These are phyloP conservation scores for Aurelia sp. DNA, from an alignment of 30 jellyfish, hydroid and myxozoan genomes.

Conservation along the genomic window DNA sequence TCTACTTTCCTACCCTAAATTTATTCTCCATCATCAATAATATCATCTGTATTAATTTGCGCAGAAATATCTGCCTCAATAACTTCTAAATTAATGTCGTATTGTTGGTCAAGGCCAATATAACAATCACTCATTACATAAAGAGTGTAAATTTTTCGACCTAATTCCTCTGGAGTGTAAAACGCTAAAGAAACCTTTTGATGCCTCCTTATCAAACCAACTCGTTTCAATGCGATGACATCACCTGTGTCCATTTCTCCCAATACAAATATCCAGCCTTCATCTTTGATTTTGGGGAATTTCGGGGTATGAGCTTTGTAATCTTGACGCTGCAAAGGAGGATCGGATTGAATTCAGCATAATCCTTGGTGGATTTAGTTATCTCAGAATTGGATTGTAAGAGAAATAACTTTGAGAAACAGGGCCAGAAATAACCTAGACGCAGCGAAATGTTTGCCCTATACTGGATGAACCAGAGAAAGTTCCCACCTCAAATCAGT, in stretches of 20 bases:
- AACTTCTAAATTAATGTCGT: constrained; percentile 81
- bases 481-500: too few relatives aligned
- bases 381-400: too few relatives aligned
- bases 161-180: constrained; percentile 72
- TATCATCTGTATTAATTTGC: constrained; percentile 58
- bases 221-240: constrained; percentile 88
- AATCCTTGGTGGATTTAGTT: too few relatives aligned
- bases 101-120: constrained; percentile 97
- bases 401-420: too few relatives aligned
- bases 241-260: constrained; percentile 89
- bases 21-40: constrained; percentile 19
- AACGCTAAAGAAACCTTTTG: constrained; percentile 81
- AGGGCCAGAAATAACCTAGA: neutral
- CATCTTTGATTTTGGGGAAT: constrained; percentile 90
- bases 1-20: neutral
- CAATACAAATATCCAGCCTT: constrained; percentile 91
- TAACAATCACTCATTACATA: constrained; percentile 90
- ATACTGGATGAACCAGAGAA: neutral
- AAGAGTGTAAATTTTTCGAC: constrained; percentile 76
- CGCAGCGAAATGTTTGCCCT: neutral
- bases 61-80: constrained; percentile 62
- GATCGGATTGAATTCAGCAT: neutral
- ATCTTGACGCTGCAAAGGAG: constrained; percentile 61
- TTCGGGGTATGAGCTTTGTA: constrained; percentile 80
- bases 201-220: constrained; percentile 59